These are phyloP conservation scores for Plusia festucae DNA, from an alignment of 2,888 invertebrate genomes.

Conservation along the genomic window DNA sequence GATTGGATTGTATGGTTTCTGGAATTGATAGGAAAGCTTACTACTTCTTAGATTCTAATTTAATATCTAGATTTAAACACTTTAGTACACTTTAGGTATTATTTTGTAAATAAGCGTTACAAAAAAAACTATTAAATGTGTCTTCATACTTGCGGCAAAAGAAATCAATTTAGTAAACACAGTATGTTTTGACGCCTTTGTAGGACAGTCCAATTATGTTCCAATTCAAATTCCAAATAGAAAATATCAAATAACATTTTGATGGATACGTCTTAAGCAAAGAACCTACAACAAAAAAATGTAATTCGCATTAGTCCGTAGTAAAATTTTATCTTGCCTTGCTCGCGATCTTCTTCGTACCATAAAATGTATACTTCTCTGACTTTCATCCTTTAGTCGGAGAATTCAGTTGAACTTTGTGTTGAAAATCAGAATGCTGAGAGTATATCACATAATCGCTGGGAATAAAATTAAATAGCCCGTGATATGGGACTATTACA, in stretches of 20 bases:
- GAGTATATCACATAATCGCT: constrained; percentile 26
- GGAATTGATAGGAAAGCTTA: background rate
- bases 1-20: background rate
- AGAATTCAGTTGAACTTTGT: constrained; percentile 45
- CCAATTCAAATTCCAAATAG: too few relatives aligned
- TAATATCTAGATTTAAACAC: too few relatives aligned
- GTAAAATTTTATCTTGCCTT: constrained; percentile 50
- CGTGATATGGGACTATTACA: constrained; percentile 37
- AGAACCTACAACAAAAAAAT: constrained; percentile 44
- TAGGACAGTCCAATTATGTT: too few relatives aligned
- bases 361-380: constrained; percentile 52
- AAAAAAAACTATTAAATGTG: too few relatives aligned
- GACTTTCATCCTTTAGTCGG: constrained; percentile 37
- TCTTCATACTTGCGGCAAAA: too few relatives aligned
- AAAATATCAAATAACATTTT: too few relatives aligned
- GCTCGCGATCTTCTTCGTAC: constrained; percentile 31
- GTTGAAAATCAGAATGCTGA: constrained; percentile 35
- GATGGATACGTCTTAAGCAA: too few relatives aligned
- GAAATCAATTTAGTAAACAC: too few relatives aligned
- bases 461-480: constrained; percentile 48
- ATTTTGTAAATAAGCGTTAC: too few relatives aligned
- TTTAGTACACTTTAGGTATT: too few relatives aligned
- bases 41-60: too few relatives aligned
- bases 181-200: too few relatives aligned
- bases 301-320: constrained; percentile 46